phyloP scores from a whole-genome alignment of 1,140 invertebrate species.

The Magallana angulata region DNA sequence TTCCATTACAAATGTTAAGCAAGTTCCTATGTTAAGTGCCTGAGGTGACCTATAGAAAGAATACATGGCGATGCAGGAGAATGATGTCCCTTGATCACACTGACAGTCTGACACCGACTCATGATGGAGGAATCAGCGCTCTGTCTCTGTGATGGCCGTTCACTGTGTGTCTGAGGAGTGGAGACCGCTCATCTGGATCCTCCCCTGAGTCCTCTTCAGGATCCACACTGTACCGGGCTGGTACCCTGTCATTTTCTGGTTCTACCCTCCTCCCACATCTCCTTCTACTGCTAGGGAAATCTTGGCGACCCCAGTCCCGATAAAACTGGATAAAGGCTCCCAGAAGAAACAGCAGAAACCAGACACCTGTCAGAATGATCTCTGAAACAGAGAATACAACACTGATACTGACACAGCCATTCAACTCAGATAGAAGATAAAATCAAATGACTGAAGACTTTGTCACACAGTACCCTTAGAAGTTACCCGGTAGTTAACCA shows the following conservation, averaged over 20 bases:
- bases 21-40: too few relatives aligned
- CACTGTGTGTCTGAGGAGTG: background rate
- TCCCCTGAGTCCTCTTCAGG: background rate
- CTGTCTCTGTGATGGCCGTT: background rate
- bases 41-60: background rate
- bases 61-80: background rate
- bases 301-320: slow-evolving; percentile 81
- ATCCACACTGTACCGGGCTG: background rate
- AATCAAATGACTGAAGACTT: background rate
- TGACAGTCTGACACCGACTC: background rate
- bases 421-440: too few relatives aligned
- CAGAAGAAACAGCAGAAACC: slow-evolving; percentile 80
- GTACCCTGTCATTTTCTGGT: background rate
- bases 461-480: too few relatives aligned
- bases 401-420: background rate
- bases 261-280: slow-evolving; percentile 14
- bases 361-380: slow-evolving; percentile 81
- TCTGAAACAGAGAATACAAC: slow-evolving; percentile 80
- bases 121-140: background rate
- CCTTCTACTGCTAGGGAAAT: slow-evolving; percentile 81
- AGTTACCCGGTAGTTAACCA: too few relatives aligned
- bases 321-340: slow-evolving; percentile 82
- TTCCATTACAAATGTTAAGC: too few relatives aligned
- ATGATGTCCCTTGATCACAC: background rate
- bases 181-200: slow-evolving; percentile 10